These are phyloP conservation scores for Bombyx mandarina DNA, from an alignment of 1,140 invertebrate species.

Conservation along the genomic window DNA sequence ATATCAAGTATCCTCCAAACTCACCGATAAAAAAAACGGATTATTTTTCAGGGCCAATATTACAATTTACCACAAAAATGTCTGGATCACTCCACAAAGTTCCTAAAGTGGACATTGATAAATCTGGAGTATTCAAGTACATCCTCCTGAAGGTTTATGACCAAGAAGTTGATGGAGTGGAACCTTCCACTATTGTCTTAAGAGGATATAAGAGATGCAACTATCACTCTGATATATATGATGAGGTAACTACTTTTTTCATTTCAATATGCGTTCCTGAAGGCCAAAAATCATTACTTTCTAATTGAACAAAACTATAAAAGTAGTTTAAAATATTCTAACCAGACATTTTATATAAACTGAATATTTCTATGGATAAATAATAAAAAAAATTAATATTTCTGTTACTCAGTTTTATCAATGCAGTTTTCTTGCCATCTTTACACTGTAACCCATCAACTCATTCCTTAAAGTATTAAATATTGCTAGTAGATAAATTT, in stretches of 20 bases:
- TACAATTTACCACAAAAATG: constrained; percentile 23
- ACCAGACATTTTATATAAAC: too few relatives aligned
- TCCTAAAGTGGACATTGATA: constrained; percentile 86
- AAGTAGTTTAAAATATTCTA: too few relatives aligned
- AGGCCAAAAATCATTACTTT: too few relatives aligned
- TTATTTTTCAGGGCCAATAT: not conserved
- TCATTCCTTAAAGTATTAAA: too few relatives aligned
- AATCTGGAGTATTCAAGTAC: constrained; percentile 87
- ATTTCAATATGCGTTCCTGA: not conserved
- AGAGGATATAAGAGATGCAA: constrained; percentile 79
- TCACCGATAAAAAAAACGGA: not conserved
- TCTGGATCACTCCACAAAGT: constrained; percentile 48
- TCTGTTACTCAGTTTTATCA: too few relatives aligned
- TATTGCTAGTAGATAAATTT: too few relatives aligned
- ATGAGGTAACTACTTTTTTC: constrained; percentile 42
- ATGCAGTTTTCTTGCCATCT: too few relatives aligned
- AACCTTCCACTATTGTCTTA: constrained; percentile 76
- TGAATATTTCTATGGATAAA: too few relatives aligned
- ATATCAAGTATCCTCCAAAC: too few relatives aligned
- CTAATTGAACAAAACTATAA: too few relatives aligned
- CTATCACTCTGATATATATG: constrained; percentile 76
- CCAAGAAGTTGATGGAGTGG: constrained; percentile 32
- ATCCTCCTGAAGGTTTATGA: constrained; percentile 82
- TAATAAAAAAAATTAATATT: too few relatives aligned
- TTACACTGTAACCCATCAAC: too few relatives aligned